A percentile compares a stretch with the other conserved stretches of the same genome.
These are phyloP conservation scores for Synanceia verrucosa DNA, from an alignment of 2,797 vertebrate genomes.

Conservation along the genomic window DNA sequence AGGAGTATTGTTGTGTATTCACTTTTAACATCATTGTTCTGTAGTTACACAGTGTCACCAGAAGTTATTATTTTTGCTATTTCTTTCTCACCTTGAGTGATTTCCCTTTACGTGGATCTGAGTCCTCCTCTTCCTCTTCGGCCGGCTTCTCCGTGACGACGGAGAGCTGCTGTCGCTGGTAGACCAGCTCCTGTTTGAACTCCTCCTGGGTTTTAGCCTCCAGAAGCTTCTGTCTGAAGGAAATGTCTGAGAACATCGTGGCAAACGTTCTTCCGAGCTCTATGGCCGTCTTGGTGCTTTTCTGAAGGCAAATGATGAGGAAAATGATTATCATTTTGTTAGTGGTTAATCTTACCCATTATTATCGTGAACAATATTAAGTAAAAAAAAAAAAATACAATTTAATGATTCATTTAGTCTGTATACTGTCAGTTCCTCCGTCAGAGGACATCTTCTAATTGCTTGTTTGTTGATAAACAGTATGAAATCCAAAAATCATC, in stretches of 20 bases:
- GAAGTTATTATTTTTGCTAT: background rate
- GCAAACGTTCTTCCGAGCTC: slow-evolving; percentile 92
- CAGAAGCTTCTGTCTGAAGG: slow-evolving; percentile 92
- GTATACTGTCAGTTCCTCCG: background rate
- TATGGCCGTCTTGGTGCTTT: slow-evolving; percentile 94
- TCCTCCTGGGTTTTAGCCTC: slow-evolving; percentile 90
- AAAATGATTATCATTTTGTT: background rate
- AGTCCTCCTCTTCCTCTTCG: slow-evolving; percentile 77
- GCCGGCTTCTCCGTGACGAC: slow-evolving; percentile 68
- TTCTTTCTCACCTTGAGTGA: slow-evolving; percentile 78
- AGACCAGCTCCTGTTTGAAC: slow-evolving; percentile 92
- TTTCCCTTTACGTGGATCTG: slow-evolving; percentile 79
- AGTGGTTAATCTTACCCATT: background rate
- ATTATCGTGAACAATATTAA: too few relatives aligned
- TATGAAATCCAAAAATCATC: background rate
- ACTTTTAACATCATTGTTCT: background rate
- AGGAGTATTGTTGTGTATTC: background rate
- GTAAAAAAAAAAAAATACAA: too few relatives aligned
- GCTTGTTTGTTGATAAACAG: background rate
- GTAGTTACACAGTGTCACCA: background rate
- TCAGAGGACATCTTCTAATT: background rate
- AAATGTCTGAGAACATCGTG: slow-evolving; percentile 94
- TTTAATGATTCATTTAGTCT: background rate
- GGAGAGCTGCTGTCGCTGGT: slow-evolving; percentile 87
- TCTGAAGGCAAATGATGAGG: slow-evolving; percentile 76